phyloP scores from a whole-genome alignment of 2,888 invertebrate species.

The Fragum whitleyi region DNA sequence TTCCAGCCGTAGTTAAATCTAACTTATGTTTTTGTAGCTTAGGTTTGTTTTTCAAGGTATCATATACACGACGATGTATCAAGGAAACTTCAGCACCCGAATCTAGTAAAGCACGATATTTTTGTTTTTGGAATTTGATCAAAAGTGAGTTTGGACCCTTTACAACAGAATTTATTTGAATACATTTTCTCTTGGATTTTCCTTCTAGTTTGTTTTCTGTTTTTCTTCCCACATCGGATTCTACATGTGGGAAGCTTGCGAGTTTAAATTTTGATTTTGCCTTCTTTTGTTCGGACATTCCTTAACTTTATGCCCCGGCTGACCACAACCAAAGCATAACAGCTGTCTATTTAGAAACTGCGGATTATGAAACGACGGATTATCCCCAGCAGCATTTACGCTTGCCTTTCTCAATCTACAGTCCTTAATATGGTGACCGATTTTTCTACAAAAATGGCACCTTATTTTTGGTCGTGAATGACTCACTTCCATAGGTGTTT shows the following conservation, averaged over 20 bases:
- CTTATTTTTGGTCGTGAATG: too few relatives aligned
- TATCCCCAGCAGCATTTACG: too few relatives aligned
- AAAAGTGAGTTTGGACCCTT: conserved; percentile 28
- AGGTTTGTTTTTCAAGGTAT: conserved; percentile 66
- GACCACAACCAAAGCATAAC: too few relatives aligned
- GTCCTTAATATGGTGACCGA: too few relatives aligned
- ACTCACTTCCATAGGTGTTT: too few relatives aligned
- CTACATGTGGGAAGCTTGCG: neutral
- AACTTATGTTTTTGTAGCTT: conserved; percentile 24
- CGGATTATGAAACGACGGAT: too few relatives aligned
- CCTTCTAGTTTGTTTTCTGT: neutral
- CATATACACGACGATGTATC: conserved; percentile 61
- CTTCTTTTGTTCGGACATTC: too few relatives aligned
- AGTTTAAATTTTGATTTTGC: conserved; percentile 4
- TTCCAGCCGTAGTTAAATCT: conserved; percentile 6
- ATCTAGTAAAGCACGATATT: conserved; percentile 36
- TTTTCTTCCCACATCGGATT: conserved; percentile 18
- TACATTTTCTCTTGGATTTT: neutral
- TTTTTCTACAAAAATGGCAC: too few relatives aligned
- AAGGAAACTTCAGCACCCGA: conserved; percentile 43
- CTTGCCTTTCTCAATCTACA: too few relatives aligned
- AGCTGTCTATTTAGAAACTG: neutral
- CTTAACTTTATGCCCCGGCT: too few relatives aligned
- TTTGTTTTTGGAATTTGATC: conserved; percentile 31
- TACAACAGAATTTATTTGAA: neutral